Percentiles rank a stretch among this genome's conserved stretches.
phyloP scores from a whole-genome alignment of 2,888 invertebrate genomes.

The Steinernema scapterisci region DNA sequence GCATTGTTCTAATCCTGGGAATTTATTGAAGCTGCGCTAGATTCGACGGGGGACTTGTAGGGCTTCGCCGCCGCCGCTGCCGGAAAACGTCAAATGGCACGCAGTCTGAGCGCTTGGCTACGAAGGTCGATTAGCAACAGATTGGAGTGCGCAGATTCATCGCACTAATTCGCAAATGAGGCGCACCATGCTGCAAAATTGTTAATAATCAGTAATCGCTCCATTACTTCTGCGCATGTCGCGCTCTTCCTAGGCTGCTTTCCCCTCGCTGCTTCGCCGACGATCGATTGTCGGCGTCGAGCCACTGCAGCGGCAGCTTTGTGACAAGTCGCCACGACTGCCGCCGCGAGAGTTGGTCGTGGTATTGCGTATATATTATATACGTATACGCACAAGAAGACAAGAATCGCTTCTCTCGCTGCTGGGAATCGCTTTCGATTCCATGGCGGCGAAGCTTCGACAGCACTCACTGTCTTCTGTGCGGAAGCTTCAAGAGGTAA shows the following conservation, averaged over 20 bases:
- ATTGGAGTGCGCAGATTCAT: too few species aligned
- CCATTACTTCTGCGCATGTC: slow-evolving; percentile 31
- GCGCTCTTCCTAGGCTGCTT: slow-evolving; percentile 22
- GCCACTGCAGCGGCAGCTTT: slow-evolving; percentile 32
- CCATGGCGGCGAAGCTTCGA: slow-evolving; percentile 51
- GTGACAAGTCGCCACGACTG: slow-evolving; percentile 31
- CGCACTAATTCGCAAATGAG: too few species aligned
- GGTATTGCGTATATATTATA: slow-evolving; percentile 21
- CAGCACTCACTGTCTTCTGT: slow-evolving; percentile 64
- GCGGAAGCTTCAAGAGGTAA: slow-evolving; percentile 64
- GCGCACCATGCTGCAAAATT: too few species aligned
- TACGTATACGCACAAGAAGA: not conserved
- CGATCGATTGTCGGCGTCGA: slow-evolving; percentile 22
- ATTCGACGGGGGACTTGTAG: too few species aligned
- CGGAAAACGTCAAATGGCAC: too few species aligned
- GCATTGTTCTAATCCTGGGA: too few species aligned
- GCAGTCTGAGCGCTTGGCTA: too few species aligned
- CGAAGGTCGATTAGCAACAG: too few species aligned
- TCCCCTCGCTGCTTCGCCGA: slow-evolving; percentile 26
- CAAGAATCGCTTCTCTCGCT: not conserved
- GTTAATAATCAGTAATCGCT: slow-evolving; percentile 13
- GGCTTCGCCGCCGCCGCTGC: too few species aligned
- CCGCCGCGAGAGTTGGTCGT: slow-evolving; percentile 32
- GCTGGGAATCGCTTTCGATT: too few species aligned
- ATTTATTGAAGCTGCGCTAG: too few species aligned